Evolutionary conservation across 1,140 invertebrate genomes (phyloP), one percentile per base, ranked within the genome.

Genomic region (Ericerus pela): DNA sequence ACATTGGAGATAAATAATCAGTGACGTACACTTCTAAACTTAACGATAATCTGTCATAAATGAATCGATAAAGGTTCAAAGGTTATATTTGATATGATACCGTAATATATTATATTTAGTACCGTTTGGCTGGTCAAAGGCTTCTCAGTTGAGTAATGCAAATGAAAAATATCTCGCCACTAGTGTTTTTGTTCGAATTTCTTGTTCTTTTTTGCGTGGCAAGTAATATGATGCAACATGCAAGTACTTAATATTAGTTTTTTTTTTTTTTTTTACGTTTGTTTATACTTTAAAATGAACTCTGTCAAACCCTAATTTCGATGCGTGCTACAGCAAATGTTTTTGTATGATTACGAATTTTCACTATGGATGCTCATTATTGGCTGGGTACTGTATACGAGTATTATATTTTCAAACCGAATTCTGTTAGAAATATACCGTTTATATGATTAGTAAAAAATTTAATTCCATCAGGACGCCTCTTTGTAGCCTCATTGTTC

Each of bases 71-170:
- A n/a, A n/a, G n/a, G n/a, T n/a, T n/a, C n/a, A n/a, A n/a, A n/a
- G n/a, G n/a, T n/a, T n/a, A n/a, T n/a, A n/a, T n/a, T n/a, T n/a
- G n/a, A n/a, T n/a, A n/a, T n/a, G n/a, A n/a, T n/a, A n/a, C n/a
- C n/a, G n/a, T n/a, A n/a, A n/a, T n/a, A n/a, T n/a, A 47, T 24
- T 14, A 22, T 24, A 5, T 22, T 2, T 24, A 22, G 41, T 47
- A 3, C 20, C 26, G 41, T 47, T 47, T 47, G 26, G 26, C 22
- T 47, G 41, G 41, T 47, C 41, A 47, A 47, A 47, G 41, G 41
- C 41, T 47, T 47, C 41, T 47, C 18, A 47, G 12, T 47, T 24
- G 26, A 10, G 41, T 24, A 22, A 47, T 38, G 36, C 4, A 47
- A 47, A 10, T 47, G 20, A 16, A 24, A 47, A 47, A 47, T n/a